These are phyloP conservation scores for Eurytoma adleriae DNA, from an alignment of 2,888 invertebrate genomes.

Conservation along the genomic window DNA sequence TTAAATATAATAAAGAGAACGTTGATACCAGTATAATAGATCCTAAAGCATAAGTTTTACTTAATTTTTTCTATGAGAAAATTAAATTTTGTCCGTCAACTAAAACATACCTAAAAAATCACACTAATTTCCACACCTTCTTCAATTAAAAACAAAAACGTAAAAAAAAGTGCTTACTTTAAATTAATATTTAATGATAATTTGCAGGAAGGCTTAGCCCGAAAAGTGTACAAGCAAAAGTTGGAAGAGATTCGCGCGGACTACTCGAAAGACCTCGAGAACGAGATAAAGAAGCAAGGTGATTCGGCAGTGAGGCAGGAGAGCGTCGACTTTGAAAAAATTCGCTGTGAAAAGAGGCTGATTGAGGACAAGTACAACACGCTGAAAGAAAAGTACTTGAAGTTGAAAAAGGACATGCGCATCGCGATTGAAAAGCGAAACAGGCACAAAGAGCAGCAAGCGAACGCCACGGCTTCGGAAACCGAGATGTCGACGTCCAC, in stretches of 20 bases:
- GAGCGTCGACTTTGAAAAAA: constrained; percentile 79
- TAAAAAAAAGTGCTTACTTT: neutral
- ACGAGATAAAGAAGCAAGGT: constrained; percentile 73
- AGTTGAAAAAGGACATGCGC: constrained; percentile 88
- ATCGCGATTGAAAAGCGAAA: constrained; percentile 86
- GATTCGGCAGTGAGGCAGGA: constrained; percentile 69
- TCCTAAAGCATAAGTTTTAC: no score
- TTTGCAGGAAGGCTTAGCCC: constrained; percentile 82
- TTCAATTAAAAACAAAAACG: neutral
- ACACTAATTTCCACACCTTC: neutral
- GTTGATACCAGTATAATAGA: no score
- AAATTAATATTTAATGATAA: no score
- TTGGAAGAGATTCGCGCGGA: constrained; percentile 82
- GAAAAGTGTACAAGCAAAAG: constrained; percentile 83
- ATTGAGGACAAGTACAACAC: constrained; percentile 88
- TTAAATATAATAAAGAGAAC: no score
- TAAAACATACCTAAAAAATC: neutral
- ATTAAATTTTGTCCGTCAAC: neutral
- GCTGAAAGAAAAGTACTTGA: constrained; percentile 88
- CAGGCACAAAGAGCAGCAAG: constrained; percentile 75
- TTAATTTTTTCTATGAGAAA: neutral
- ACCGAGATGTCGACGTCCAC: constrained; percentile 86
- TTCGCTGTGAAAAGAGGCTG: constrained; percentile 83
- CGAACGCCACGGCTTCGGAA: constrained; percentile 84
- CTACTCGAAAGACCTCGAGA: constrained; percentile 79